Conservation (phyloP, 2,888 invertebrate genomes). For the Colostygia pectinataria region DNA sequence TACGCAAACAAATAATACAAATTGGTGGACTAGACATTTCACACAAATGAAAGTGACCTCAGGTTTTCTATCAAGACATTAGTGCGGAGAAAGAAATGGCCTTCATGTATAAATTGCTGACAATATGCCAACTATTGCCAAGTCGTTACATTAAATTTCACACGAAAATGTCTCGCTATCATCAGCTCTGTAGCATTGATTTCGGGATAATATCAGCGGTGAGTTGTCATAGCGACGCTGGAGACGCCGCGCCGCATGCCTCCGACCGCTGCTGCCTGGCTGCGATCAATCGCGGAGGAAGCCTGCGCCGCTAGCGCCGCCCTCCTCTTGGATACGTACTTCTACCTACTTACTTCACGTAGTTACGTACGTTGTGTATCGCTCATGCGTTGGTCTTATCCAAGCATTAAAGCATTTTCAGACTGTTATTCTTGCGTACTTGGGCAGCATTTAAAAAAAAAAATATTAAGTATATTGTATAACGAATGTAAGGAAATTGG, state of each 20-base stretch:
- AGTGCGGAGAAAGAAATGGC: slow-evolving; percentile 26
- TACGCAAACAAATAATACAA: too few species aligned
- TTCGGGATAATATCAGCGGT: slow-evolving; percentile 60
- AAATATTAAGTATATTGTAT: too few species aligned
- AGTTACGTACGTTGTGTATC: slow-evolving; percentile 21
- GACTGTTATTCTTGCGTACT: slow-evolving; percentile 6
- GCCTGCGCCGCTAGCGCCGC: slow-evolving; percentile 41
- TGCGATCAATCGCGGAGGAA: slow-evolving; percentile 74
- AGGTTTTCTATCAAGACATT: slow-evolving; percentile 7
- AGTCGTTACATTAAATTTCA: slow-evolving; percentile 20
- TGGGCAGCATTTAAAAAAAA: not conserved
- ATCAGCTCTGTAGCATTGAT: slow-evolving; percentile 21
- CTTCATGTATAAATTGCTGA: slow-evolving; percentile 24
- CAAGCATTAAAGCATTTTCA: slow-evolving; percentile 10
- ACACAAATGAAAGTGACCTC: too few species aligned
- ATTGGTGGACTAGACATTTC: too few species aligned
- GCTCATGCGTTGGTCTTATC: slow-evolving; percentile 7
- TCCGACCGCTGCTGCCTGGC: slow-evolving; percentile 18
- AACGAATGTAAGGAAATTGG: too few species aligned
- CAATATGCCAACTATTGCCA: slow-evolving; percentile 19
- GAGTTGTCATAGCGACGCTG: slow-evolving; percentile 73
- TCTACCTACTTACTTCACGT: slow-evolving; percentile 18
- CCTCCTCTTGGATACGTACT: slow-evolving; percentile 27
- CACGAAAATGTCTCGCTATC: slow-evolving; percentile 17
- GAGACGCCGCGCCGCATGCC: slow-evolving; percentile 54